These are phyloP conservation scores for Himalopsyche japonica DNA, from an alignment of 2,888 invertebrate species.

Conservation along the genomic window DNA sequence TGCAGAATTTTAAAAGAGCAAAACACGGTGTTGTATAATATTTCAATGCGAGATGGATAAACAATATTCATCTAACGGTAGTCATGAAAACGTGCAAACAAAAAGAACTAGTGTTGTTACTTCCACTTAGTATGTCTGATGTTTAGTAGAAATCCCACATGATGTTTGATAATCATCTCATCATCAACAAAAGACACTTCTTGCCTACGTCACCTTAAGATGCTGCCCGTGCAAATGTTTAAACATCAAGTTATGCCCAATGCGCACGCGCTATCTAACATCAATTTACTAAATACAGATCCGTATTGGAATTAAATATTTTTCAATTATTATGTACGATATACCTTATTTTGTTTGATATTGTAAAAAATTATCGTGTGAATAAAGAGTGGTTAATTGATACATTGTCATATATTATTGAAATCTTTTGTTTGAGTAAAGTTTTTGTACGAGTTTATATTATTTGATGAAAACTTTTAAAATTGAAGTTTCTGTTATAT, in stretches of 20 bases:
- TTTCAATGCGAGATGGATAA: neutral
- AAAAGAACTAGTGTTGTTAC: neutral
- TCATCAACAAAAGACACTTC: neutral
- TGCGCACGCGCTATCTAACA: neutral
- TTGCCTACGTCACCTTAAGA: neutral
- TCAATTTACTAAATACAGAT: neutral
- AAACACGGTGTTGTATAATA: neutral
- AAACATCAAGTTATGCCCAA: neutral
- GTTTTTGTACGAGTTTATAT: too few species aligned
- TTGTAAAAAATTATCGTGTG: too few species aligned
- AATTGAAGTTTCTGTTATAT: too few species aligned
- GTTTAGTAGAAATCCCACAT: neutral
- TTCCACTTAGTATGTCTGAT: neutral
- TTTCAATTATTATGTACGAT: too few species aligned
- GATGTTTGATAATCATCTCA: neutral
- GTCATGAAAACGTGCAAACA: neutral
- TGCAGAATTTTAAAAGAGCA: neutral
- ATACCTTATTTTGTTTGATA: too few species aligned
- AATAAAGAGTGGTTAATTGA: too few species aligned
- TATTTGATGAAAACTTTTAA: too few species aligned
- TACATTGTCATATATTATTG: too few species aligned
- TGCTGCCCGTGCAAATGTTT: neutral
- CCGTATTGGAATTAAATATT: neutral
- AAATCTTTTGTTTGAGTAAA: too few species aligned
- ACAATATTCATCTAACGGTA: neutral